Percentiles rank a stretch among this genome's conserved stretches.
phyloP scores from a whole-genome alignment of 2,797 vertebrate species.

The Argyrosomus regius region DNA sequence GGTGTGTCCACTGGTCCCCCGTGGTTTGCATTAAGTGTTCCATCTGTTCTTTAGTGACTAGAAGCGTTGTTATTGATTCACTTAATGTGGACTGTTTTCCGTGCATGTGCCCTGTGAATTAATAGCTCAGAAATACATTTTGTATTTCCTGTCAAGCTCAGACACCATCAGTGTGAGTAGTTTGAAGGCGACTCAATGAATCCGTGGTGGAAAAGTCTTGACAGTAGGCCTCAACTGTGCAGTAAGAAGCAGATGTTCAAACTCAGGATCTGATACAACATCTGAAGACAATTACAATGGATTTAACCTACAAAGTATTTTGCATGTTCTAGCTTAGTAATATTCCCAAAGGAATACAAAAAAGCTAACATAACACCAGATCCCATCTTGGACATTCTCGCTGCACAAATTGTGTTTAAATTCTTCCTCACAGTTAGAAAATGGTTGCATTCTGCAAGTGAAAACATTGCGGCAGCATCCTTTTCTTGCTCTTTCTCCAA shows the following conservation, averaged over 20 bases:
- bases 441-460: slow-evolving; percentile 41
- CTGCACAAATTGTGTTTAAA: slow-evolving; percentile 22
- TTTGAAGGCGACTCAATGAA: slow-evolving; percentile 23
- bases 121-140: not conserved
- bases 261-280: slow-evolving; percentile 8
- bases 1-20: slow-evolving; percentile 52
- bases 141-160: not conserved
- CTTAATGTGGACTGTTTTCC: slow-evolving; percentile 8
- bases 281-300: not conserved
- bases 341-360: not conserved
- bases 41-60: slow-evolving; percentile 35
- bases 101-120: slow-evolving; percentile 19
- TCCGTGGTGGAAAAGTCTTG: slow-evolving; percentile 9
- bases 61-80: not conserved
- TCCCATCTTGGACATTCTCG: slow-evolving; percentile 4
- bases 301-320: too few relatives aligned
- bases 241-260: slow-evolving; percentile 39
- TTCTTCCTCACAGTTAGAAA: slow-evolving; percentile 22
- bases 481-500: slow-evolving; percentile 35
- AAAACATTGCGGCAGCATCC: slow-evolving; percentile 21
- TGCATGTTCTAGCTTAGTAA: not conserved
- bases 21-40: slow-evolving; percentile 74
- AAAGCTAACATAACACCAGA: not conserved
- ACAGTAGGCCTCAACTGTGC: not conserved
- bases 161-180: slow-evolving; percentile 3